Base-by-base conservation (phyloP, 2,113 vertebrate species). In the Climacteris rufus region DNA sequence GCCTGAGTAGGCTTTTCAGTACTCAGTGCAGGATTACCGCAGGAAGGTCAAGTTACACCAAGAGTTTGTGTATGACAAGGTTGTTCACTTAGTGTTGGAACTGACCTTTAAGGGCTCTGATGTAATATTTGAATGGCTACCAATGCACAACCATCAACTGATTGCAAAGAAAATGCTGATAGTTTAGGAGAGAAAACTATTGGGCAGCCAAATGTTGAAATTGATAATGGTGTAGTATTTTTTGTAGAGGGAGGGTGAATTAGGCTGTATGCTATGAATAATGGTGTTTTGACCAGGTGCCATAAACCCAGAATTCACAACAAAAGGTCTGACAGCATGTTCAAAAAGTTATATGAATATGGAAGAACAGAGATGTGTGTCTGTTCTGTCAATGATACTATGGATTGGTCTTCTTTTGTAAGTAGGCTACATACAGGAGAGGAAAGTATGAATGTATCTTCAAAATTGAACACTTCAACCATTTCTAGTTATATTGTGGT, bases 381-480 rank as follows among this genome's bases (percentile, higher is more conserved):
- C 96, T 95, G 83, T 89, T 84, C 39, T 45, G 70, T 80, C 78
- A 92, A 65, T 56, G 82, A 93, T 82, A 72, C 78, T 83, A 57
- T 65, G 95, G 93, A 82, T 70, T 93, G 30, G 69, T 88, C 94
- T 85, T 77, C 79, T 22, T 2, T 50, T 96, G 56, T 90, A 76
- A 66, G 56, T 93, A 96, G 95, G 80, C 45, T 94, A 81, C 68
- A 49, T 37, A 54, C 63, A 93, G 90, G 79, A 93, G 83, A 83
- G 59, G 53, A 95, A 94, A 95, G 44, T 92, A 93, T 47, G 52
- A 97, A 93, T 68, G 60, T 89, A 53, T 84, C 86, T 97, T 96
- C 90, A 89, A 93, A 90, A 94, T 35, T 16, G 57, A 97, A 94
- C 94, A 84, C 70, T 91, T 88, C 83, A 97, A 84, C 28, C 47